These are phyloP conservation scores for Ancistrus triradiatus DNA, from an alignment of 2,113 vertebrate genomes.

Conservation along the genomic window DNA sequence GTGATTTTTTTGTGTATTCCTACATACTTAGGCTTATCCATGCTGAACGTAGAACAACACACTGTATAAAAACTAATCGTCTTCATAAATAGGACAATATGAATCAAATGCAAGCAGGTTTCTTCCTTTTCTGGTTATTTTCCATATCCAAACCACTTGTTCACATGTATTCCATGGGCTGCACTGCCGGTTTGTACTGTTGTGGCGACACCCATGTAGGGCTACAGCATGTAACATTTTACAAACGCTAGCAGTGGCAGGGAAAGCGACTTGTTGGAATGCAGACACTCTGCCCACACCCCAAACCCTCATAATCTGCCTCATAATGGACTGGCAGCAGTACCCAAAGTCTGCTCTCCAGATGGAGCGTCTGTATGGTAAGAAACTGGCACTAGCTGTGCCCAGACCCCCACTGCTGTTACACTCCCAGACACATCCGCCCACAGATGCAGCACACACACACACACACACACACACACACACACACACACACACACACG, in stretches of 20 bases:
- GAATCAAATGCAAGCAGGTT: slow-evolving; percentile 26
- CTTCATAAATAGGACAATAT: slow-evolving; percentile 3
- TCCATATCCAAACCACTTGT: slow-evolving; percentile 7
- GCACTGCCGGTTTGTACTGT: slow-evolving; percentile 19
- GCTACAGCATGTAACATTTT: slow-evolving; percentile 38
- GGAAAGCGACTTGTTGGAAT: slow-evolving; percentile 43
- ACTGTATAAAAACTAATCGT: neutral
- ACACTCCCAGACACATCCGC: slow-evolving; percentile 18
- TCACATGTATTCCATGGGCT: slow-evolving; percentile 24
- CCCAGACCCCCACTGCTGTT: slow-evolving; percentile 14
- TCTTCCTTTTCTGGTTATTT: slow-evolving; percentile 14
- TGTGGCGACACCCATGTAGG: slow-evolving; percentile 14
- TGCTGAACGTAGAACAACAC: slow-evolving; percentile 1
- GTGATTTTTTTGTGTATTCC: slow-evolving; percentile 10
- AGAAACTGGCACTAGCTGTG: slow-evolving; percentile 37
- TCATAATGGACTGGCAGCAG: slow-evolving; percentile 50
- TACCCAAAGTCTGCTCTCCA: slow-evolving; percentile 44
- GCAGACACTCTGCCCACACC: slow-evolving; percentile 42
- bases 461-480: neutral
- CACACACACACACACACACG: no score
- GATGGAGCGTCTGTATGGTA: slow-evolving; percentile 44
- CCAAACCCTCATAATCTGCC: slow-evolving; percentile 51
- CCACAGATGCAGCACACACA: neutral
- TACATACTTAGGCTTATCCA: neutral
- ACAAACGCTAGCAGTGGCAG: slow-evolving; percentile 41